Conservation (phyloP, 2,797 vertebrate species). For the Centroberyx gerrardi region DNA sequence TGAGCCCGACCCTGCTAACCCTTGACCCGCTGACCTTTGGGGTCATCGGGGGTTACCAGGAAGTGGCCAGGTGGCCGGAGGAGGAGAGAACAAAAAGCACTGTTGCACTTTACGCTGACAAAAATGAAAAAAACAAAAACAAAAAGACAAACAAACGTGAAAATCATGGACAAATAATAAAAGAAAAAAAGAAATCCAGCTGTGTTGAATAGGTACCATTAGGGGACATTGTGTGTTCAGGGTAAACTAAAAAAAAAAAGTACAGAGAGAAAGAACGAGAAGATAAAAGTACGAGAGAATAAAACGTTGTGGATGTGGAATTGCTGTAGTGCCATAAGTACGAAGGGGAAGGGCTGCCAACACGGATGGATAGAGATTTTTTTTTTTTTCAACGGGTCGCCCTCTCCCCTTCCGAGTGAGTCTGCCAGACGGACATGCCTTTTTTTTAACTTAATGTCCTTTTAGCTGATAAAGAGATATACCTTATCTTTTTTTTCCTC, state of each 20-base stretch:
- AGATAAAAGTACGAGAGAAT: conserved; percentile 59
- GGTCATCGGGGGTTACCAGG: conserved; percentile 41
- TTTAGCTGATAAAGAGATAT: conserved; percentile 78
- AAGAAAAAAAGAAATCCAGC: conserved; percentile 67
- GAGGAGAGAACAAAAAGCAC: conserved; percentile 93
- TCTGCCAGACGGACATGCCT: conserved; percentile 81
- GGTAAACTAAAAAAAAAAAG: conserved; percentile 76
- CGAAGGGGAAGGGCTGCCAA: conserved; percentile 77
- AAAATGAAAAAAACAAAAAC: conserved; percentile 81
- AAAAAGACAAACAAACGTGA: conserved; percentile 77
- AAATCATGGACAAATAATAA: conserved; percentile 61
- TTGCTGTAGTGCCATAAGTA: conserved; percentile 91
- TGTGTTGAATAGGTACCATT: conserved; percentile 85
- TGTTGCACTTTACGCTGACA: conserved; percentile 99
- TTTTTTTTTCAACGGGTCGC: conserved; percentile 48
- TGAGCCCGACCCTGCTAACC: conserved; percentile 59
- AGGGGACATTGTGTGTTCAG: conserved; percentile 88
- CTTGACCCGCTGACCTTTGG: conserved; percentile 58
- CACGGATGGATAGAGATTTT: conserved; percentile 54
- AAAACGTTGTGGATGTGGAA: conserved; percentile 81
- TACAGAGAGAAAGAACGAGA: conserved; percentile 52
- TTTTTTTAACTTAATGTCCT: conserved; percentile 72
- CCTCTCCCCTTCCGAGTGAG: conserved; percentile 66
- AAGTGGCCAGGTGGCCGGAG: conserved; percentile 30
- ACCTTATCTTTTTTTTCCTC: conserved; percentile 79